phyloP scores from a whole-genome alignment of 2,113 vertebrate genomes.

The Campylorhamphus procurvoides region DNA sequence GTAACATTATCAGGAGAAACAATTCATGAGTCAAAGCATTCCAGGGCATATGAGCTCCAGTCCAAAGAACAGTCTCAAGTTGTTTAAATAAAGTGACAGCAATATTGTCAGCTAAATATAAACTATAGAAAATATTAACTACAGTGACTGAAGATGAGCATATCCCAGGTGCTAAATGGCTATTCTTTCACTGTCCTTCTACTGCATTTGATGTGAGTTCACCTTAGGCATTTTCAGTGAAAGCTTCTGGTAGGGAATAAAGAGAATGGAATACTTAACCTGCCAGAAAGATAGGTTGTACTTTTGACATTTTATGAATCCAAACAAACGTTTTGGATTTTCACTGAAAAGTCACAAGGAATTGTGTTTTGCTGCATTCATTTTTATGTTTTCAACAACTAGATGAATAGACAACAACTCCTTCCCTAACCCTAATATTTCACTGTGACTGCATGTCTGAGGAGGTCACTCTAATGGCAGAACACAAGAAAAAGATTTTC shows the following conservation, averaged over 20 bases:
- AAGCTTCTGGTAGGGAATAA: neutral
- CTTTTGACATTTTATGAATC: neutral
- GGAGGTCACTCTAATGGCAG: neutral
- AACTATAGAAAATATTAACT: slow-evolving; percentile 81
- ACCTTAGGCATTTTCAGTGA: neutral
- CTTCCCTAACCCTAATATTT: neutral
- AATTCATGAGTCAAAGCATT: slow-evolving; percentile 99
- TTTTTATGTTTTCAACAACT: neutral
- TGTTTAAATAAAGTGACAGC: slow-evolving; percentile 88
- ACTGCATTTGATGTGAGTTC: neutral
- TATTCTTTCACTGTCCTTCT: slow-evolving; percentile 32
- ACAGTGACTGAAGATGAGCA: slow-evolving; percentile 75
- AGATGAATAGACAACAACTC: neutral
- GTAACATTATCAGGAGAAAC: slow-evolving; percentile 97
- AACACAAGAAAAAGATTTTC: neutral
- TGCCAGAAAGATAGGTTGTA: neutral
- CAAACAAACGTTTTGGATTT: neutral
- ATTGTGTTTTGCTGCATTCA: neutral
- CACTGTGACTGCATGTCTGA: neutral
- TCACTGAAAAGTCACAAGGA: neutral
- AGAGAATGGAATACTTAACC: neutral
- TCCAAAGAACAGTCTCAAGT: slow-evolving; percentile 88
- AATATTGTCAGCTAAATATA: slow-evolving; percentile 99
- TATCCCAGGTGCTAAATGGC: slow-evolving; percentile 60
- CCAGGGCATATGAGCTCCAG: slow-evolving; percentile 89